phyloP scores from a whole-genome alignment of 2,797 vertebrate genomes.

The Amblyraja radiata region DNA sequence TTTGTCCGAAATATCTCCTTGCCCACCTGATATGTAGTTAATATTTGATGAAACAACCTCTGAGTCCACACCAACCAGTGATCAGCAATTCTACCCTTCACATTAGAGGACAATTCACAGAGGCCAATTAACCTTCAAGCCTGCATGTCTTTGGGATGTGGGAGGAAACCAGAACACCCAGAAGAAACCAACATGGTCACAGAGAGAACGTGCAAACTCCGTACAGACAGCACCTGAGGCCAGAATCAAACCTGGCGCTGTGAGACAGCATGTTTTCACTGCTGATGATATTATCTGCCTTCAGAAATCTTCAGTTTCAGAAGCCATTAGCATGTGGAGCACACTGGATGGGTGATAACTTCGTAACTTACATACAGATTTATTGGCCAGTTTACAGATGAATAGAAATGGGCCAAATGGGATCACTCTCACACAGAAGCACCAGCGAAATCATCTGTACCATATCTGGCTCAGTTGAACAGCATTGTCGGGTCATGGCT shows the following conservation, averaged over 20 bases:
- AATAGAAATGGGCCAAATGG: neutral
- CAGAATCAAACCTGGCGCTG: too few species aligned
- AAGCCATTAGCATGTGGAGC: neutral
- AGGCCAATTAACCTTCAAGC: too few species aligned
- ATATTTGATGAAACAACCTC: neutral
- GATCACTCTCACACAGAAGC: neutral
- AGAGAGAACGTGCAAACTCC: too few species aligned
- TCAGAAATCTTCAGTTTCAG: neutral
- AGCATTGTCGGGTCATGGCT: too few species aligned
- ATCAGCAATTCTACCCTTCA: too few species aligned
- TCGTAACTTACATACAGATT: neutral
- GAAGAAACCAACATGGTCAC: too few species aligned
- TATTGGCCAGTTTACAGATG: neutral
- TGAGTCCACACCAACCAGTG: too few species aligned
- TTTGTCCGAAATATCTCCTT: neutral
- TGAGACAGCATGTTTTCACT: neutral
- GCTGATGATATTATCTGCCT: neutral
- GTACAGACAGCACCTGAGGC: too few species aligned
- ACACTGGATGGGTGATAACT: neutral
- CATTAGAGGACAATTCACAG: too few species aligned
- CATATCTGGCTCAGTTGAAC: too few species aligned
- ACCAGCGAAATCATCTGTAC: neutral
- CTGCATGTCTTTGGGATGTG: too few species aligned
- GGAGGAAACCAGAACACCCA: too few species aligned
- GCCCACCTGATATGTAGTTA: neutral